Evolutionary conservation across 2,888 invertebrate species (phyloP).

Genomic region (Pasiphila rectangulata): DNA sequence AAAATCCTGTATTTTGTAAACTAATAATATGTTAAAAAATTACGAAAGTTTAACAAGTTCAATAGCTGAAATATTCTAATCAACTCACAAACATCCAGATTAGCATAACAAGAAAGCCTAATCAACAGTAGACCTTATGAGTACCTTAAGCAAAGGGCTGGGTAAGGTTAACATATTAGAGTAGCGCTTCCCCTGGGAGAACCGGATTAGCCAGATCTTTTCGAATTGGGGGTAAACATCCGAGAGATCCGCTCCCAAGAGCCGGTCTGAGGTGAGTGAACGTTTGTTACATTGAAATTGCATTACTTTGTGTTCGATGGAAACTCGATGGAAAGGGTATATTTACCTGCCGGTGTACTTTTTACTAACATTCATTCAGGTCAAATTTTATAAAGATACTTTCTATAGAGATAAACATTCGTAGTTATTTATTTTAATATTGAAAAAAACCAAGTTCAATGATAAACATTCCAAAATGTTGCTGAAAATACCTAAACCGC

Average conservation of each 20-base stretch:
- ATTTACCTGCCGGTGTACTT: background rate
- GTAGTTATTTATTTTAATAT: no score
- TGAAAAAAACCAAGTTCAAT: no score
- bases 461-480: no score
- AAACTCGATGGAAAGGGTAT: constrained; percentile 2
- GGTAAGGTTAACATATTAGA: constrained; percentile 52
- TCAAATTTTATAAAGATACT: background rate
- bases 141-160: constrained; percentile 37
- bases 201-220: constrained; percentile 69
- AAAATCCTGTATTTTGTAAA: no score
- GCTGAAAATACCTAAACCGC: no score
- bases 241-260: constrained; percentile 51
- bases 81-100: background rate
- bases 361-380: background rate
- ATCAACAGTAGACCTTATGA: constrained; percentile 18
- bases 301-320: constrained; percentile 42
- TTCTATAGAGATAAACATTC: no score
- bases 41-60: no score
- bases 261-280: constrained; percentile 52
- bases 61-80: background rate
- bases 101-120: constrained; percentile 3
- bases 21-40: no score
- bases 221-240: constrained; percentile 72
- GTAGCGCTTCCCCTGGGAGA: constrained; percentile 49
- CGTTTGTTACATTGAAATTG: constrained; percentile 56